phyloP scores from a whole-genome alignment of 2,888 invertebrate genomes.

The Sisyra nigra region DNA sequence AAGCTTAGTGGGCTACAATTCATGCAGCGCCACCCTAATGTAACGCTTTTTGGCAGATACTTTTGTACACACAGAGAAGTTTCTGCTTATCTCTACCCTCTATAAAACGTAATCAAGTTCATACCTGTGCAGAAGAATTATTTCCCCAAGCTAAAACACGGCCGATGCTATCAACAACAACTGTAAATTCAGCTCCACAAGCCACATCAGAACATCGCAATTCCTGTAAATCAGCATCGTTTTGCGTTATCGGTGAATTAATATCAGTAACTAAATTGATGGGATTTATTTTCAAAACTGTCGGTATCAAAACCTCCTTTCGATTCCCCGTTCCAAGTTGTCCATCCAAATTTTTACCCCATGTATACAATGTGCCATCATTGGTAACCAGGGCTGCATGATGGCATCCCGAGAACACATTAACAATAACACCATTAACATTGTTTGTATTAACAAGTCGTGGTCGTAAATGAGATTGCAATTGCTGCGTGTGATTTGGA shows the following conservation, averaged over 20 bases:
- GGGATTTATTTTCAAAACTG: conserved; percentile 31
- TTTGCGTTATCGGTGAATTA: conserved; percentile 8
- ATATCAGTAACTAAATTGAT: conserved; percentile 16
- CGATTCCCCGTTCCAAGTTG: conserved; percentile 66
- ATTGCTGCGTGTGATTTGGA: background rate
- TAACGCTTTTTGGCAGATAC: no score
- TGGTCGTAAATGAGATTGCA: conserved; percentile 6
- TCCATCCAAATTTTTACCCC: conserved; percentile 84
- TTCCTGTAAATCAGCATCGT: conserved; percentile 11
- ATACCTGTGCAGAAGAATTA: conserved; percentile 47
- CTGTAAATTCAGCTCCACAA: conserved; percentile 64
- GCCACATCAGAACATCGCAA: conserved; percentile 26
- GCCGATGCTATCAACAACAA: conserved; percentile 48
- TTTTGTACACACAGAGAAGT: no score
- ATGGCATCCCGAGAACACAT: conserved; percentile 56
- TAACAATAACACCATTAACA: conserved; percentile 7
- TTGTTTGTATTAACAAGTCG: conserved; percentile 5
- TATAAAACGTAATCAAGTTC: no score
- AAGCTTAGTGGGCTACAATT: no score
- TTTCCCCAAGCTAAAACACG: conserved; percentile 63
- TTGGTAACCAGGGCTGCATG: conserved; percentile 63
- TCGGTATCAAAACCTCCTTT: conserved; percentile 38
- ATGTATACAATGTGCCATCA: conserved; percentile 56
- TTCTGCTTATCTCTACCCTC: no score
- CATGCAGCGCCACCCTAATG: no score